Evolutionary conservation across 2,797 vertebrate genomes (phyloP).

Genomic region (Leptoclinus maculatus): DNA sequence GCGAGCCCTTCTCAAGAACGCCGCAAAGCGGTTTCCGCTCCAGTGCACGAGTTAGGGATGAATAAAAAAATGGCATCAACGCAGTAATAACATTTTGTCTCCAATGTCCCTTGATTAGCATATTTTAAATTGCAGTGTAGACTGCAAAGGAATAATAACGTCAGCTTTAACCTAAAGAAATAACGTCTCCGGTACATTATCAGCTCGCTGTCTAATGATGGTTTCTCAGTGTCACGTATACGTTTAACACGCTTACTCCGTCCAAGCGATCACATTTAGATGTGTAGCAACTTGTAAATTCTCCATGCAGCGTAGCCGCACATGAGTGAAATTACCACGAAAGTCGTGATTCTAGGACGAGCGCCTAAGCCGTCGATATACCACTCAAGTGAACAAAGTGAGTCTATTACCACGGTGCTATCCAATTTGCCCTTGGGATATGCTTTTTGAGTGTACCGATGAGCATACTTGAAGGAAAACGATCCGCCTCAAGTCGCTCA

Average conservation of each 20-base stretch:
- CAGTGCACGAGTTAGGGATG: not conserved
- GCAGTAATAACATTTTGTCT: not conserved
- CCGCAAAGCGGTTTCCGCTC: not conserved
- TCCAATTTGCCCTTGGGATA: slow-evolving; percentile 66
- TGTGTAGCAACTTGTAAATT: slow-evolving; percentile 1
- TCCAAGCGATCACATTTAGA: not conserved
- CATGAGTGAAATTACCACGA: slow-evolving; percentile 26
- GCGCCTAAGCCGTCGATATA: slow-evolving; percentile 44
- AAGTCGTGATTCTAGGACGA: slow-evolving; percentile 24
- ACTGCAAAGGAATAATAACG: not conserved
- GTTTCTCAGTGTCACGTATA: not conserved
- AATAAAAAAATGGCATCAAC: not conserved
- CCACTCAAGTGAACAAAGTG: slow-evolving; percentile 32
- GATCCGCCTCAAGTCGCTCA: slow-evolving; percentile 41
- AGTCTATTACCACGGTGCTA: slow-evolving; percentile 38
- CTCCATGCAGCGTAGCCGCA: slow-evolving; percentile 8
- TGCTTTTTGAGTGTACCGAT: slow-evolving; percentile 49
- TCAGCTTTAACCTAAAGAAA: not conserved
- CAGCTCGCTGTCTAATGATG: not conserved
- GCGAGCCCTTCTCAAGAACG: not conserved
- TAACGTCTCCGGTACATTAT: not conserved
- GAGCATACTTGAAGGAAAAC: slow-evolving; percentile 59
- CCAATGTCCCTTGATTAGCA: not conserved
- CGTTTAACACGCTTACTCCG: not conserved
- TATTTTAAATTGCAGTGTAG: not conserved